These are phyloP conservation scores for Bursaphelenchus okinawaensis DNA, from an alignment of 2,888 invertebrate genomes.

Conservation along the genomic window DNA sequence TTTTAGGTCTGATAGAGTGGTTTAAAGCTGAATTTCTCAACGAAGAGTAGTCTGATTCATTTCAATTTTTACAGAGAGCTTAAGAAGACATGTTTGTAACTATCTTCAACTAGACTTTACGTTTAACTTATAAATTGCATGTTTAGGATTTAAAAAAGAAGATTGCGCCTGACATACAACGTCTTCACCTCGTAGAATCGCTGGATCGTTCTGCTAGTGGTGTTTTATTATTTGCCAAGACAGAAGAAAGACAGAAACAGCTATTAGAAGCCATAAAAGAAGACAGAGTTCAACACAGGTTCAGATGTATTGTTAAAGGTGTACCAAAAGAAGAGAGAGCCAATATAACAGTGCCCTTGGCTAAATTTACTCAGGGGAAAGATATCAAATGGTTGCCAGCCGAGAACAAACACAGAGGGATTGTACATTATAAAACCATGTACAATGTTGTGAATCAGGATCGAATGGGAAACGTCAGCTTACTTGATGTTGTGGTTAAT, in stretches of 20 bases:
- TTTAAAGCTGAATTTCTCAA: too few relatives aligned
- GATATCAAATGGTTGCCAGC: conserved; percentile 29
- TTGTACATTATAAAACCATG: conserved; percentile 24
- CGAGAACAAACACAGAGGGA: neutral
- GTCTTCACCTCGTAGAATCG: conserved; percentile 31
- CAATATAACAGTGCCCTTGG: conserved; percentile 26
- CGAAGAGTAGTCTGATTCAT: too few relatives aligned
- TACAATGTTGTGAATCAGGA: conserved; percentile 21
- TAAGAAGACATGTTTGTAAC: too few relatives aligned
- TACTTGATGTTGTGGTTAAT: conserved; percentile 28
- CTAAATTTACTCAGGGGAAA: conserved; percentile 22
- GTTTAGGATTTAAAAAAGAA: conserved; percentile 27
- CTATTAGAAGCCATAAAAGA: conserved; percentile 17
- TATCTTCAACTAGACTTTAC: too few relatives aligned
- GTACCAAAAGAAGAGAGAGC: conserved; percentile 26
- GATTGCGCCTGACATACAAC: conserved; percentile 18
- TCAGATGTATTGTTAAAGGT: conserved; percentile 22
- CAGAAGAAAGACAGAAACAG: conserved; percentile 17
- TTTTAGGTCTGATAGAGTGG: too few relatives aligned
- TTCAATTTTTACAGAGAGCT: too few relatives aligned
- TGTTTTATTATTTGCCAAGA: conserved; percentile 36
- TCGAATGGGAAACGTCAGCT: conserved; percentile 11
- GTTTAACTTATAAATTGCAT: too few relatives aligned
- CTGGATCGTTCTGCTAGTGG: conserved; percentile 29
- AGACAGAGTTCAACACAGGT: conserved; percentile 16